Evolutionary conservation across 2,888 invertebrate species (phyloP).

Genomic region (Lasioglossum figueresi): DNA sequence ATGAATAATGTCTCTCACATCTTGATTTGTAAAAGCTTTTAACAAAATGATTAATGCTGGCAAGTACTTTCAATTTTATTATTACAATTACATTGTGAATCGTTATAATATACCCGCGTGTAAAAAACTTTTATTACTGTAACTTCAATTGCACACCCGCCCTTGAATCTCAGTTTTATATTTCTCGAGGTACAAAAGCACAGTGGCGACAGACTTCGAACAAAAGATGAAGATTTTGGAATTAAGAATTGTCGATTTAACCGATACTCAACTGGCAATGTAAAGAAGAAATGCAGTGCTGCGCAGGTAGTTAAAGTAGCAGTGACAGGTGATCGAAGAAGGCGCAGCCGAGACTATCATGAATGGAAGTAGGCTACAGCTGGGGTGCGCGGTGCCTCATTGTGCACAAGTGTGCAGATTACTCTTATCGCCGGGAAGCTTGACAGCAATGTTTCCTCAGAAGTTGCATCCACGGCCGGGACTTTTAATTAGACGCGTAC

Average conservation of each 20-base stretch:
- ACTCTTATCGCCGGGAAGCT: slow-evolving; percentile 13
- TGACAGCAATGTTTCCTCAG: slow-evolving; percentile 7
- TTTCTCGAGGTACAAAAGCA: not conserved
- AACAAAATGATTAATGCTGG: too few relatives aligned
- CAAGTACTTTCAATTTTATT: too few relatives aligned
- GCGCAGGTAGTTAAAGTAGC: not conserved
- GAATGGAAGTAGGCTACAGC: slow-evolving; percentile 14
- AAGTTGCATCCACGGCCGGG: not conserved
- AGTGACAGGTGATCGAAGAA: slow-evolving; percentile 10
- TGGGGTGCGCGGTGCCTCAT: not conserved
- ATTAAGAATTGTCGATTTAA: not conserved
- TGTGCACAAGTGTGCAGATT: slow-evolving; percentile 12
- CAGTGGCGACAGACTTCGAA: not conserved
- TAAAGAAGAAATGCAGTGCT: not conserved
- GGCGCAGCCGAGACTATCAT: not conserved
- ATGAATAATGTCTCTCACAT: not conserved
- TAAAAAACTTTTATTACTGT: too few relatives aligned
- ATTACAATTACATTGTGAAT: too few relatives aligned
- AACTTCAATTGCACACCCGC: too few relatives aligned
- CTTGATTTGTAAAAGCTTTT: too few relatives aligned
- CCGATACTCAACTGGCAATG: not conserved
- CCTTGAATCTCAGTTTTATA: not conserved
- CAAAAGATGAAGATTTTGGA: not conserved
- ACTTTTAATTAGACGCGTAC: not conserved
- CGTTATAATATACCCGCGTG: too few relatives aligned